These are phyloP conservation scores for Drosophila mayri DNA, from an alignment of 1,140 invertebrate genomes.

Conservation along the genomic window DNA sequence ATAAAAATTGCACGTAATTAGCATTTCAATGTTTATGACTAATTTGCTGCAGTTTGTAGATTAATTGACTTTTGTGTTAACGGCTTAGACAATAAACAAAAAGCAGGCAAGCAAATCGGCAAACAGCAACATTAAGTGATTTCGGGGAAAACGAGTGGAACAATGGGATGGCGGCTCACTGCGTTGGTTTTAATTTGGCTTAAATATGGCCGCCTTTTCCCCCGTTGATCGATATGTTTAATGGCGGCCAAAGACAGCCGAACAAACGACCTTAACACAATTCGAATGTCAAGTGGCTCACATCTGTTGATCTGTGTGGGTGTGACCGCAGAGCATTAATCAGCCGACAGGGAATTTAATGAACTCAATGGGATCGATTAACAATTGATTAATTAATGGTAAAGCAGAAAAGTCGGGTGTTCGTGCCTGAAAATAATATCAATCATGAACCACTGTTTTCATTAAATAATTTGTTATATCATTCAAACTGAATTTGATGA, in stretches of 20 bases:
- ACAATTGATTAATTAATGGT: constrained; percentile 32
- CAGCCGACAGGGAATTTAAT: constrained; percentile 34
- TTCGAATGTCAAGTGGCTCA: constrained; percentile 46
- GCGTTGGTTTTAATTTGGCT: constrained; percentile 36
- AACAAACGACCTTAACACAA: constrained; percentile 40
- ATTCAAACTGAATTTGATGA: background rate
- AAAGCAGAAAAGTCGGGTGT: constrained; percentile 2
- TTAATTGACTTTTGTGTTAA: constrained; percentile 77
- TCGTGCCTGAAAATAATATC: constrained; percentile 2
- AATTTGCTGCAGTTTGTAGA: constrained; percentile 75
- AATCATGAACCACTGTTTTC: constrained; percentile 6
- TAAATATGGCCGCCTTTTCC: constrained; percentile 35
- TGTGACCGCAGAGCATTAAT: constrained; percentile 40
- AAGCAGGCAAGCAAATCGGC: background rate
- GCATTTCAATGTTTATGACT: constrained; percentile 79
- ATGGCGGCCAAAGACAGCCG: constrained; percentile 12
- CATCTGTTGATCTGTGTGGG: constrained; percentile 27
- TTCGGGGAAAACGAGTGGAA: constrained; percentile 5
- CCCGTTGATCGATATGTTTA: constrained; percentile 36
- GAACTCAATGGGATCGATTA: constrained; percentile 33
- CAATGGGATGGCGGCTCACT: constrained; percentile 4
- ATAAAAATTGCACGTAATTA: constrained; percentile 74
- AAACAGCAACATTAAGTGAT: constrained; percentile 31
- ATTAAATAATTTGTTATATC: background rate
- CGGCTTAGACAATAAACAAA: constrained; percentile 53